Evolutionary conservation across 2,797 vertebrate genomes (phyloP), one percentile per base, ranked within the genome.

Genomic region (Acipenser transmontanus): DNA sequence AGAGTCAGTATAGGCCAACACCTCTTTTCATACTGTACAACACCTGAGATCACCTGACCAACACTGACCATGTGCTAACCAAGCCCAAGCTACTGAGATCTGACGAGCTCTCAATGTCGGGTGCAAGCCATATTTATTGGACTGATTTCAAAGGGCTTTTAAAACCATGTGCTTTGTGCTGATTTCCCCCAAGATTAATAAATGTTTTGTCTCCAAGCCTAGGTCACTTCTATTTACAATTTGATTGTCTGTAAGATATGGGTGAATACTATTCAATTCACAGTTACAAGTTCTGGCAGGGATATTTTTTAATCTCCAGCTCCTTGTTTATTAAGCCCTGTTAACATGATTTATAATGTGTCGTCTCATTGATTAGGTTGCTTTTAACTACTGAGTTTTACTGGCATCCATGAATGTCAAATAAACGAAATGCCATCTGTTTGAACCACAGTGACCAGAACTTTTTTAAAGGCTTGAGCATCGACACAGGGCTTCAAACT

Each of bases 101-200:
- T 34, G 34, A 34, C 17, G 1, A 17, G 17, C 34, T 34, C 34
- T 34, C 34, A 34, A 34, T 4, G 34, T 34, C 34, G 4, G 34
- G 4, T 34, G 34, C 34, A 34, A 34, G 34, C 34, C 34, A 34
- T 34, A 34, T 34, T 34, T 34, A 34, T 34, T 34, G 34, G 34
- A 62, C 60, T 61, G 49, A 52, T 49, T 72, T 76, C 70, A 73
- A 73, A 71, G 48, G 62, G 63, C 57, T 68, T 64, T 72, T 70
- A 73, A 72, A 49, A 50, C 62, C 54, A 67, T 63, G 62, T 62
- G 49, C 68, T 65, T 34, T 49, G 1, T 61, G 62, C 47, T 63
- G 69, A 76, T 76, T 76, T 74, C 71, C 72, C 72, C 13, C 59
- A 56, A 71, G 69, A 67, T 70, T 76, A 73, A 76, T 78, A 76